These are phyloP conservation scores for Schizotus pectinicornis DNA, from an alignment of 2,888 invertebrate genomes.

Conservation along the genomic window DNA sequence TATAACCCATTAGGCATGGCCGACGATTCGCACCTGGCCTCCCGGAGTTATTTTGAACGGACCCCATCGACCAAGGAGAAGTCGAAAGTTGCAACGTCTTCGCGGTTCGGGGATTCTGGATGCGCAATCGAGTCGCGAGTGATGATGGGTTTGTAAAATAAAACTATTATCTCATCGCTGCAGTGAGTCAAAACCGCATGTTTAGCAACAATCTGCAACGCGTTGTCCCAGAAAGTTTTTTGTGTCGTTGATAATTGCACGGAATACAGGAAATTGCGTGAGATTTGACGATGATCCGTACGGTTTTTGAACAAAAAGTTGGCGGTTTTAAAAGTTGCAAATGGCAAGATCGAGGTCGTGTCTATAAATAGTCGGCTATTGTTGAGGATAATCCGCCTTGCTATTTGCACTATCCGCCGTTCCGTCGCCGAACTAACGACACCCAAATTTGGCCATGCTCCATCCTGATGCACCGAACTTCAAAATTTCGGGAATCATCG, in stretches of 20 bases:
- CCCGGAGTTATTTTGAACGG: conserved; percentile 15
- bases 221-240: no score
- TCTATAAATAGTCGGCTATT: no score
- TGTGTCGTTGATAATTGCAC: no score
- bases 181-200: conserved; percentile 4
- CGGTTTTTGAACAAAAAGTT: no score
- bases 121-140: neutral
- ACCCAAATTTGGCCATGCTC: no score
- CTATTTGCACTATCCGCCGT: neutral
- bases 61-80: conserved; percentile 9
- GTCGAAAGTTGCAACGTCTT: conserved; percentile 9
- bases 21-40: conserved; percentile 25
- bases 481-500: no score
- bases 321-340: no score
- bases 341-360: no score
- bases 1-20: conserved; percentile 17
- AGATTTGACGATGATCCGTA: no score
- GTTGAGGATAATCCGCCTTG: no score
- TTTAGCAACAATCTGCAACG: neutral
- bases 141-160: neutral
- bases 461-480: no score
- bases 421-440: neutral
- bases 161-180: neutral
- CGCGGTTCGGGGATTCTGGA: neutral
- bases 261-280: no score